These are phyloP conservation scores for Heliconius melpomene DNA, from an alignment of 1,140 invertebrate species.

Conservation along the genomic window DNA sequence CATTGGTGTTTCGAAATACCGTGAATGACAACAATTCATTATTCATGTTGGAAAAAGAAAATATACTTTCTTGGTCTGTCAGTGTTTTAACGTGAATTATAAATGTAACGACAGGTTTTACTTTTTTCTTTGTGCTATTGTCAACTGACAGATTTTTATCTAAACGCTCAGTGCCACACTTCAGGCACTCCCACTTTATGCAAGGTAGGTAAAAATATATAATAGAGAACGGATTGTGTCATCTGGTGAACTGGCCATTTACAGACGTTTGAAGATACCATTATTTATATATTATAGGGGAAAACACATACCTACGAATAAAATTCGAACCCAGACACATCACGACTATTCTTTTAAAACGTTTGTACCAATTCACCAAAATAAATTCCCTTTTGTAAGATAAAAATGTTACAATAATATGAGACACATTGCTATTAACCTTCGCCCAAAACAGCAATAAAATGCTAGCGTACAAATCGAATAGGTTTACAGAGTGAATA, in stretches of 20 bases:
- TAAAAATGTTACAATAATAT: background rate
- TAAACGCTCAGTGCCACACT: too few relatives aligned
- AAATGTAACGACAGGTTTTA: background rate
- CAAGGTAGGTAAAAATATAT: too few relatives aligned
- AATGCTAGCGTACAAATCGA: conserved; percentile 44
- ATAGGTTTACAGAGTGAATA: conserved; percentile 20
- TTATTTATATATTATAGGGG: too few relatives aligned
- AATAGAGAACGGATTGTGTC: too few relatives aligned
- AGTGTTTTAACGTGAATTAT: background rate
- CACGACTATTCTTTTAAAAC: too few relatives aligned
- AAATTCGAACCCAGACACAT: background rate
- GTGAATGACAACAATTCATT: background rate
- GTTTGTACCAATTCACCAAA: background rate
- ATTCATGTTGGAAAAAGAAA: background rate
- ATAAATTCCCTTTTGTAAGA: background rate
- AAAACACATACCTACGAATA: too few relatives aligned
- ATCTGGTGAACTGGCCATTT: too few relatives aligned
- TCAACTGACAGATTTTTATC: too few relatives aligned
- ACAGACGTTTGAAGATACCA: too few relatives aligned
- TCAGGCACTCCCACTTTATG: too few relatives aligned
- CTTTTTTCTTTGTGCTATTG: too few relatives aligned
- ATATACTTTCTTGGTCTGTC: background rate
- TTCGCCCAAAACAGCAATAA: conserved; percentile 33
- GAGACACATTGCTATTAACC: conserved; percentile 4
- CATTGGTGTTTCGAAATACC: background rate